These are phyloP conservation scores for Drosophila sechellia DNA, from an alignment of 1,140 invertebrate genomes.

Conservation along the genomic window DNA sequence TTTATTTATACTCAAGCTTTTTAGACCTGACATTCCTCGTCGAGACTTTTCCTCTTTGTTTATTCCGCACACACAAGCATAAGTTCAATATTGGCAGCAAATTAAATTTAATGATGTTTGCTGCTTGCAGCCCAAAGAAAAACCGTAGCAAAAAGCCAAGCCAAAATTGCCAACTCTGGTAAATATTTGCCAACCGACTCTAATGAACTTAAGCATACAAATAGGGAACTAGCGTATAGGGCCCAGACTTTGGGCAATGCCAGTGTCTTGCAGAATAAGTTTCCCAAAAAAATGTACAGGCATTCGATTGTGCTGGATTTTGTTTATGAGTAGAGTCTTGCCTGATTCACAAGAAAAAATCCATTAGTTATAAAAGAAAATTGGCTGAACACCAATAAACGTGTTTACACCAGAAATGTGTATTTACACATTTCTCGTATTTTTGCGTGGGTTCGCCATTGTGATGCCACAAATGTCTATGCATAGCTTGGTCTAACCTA, in stretches of 20 bases:
- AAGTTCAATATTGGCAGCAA: constrained; percentile 72
- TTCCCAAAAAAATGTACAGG: constrained; percentile 40
- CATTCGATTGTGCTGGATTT: constrained; percentile 32
- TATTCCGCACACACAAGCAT: constrained; percentile 24
- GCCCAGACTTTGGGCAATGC: constrained; percentile 1
- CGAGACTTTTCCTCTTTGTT: constrained; percentile 17
- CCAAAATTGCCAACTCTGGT: constrained; percentile 58
- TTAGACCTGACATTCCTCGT: constrained; percentile 4
- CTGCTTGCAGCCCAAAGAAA: constrained; percentile 48
- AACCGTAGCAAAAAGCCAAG: constrained; percentile 31
- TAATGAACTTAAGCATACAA: constrained; percentile 79
- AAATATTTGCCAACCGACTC: constrained; percentile 78
- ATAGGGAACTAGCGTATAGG: constrained; percentile 35
- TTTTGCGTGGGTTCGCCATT: constrained; percentile 22
- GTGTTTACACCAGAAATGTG: constrained; percentile 68
- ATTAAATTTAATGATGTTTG: constrained; percentile 82
- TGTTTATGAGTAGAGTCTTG: constrained; percentile 51
- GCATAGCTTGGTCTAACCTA: not conserved
- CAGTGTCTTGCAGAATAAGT: constrained; percentile 38
- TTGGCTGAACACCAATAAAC: constrained; percentile 34
- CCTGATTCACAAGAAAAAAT: not conserved
- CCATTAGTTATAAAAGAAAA: constrained; percentile 48
- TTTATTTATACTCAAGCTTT: not conserved
- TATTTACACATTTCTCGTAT: constrained; percentile 36
- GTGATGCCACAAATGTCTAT: constrained; percentile 29